Percentiles rank a stretch among this genome's conserved stretches.
phyloP scores from a whole-genome alignment of 2,797 vertebrate species.

The Labeo calbasu region DNA sequence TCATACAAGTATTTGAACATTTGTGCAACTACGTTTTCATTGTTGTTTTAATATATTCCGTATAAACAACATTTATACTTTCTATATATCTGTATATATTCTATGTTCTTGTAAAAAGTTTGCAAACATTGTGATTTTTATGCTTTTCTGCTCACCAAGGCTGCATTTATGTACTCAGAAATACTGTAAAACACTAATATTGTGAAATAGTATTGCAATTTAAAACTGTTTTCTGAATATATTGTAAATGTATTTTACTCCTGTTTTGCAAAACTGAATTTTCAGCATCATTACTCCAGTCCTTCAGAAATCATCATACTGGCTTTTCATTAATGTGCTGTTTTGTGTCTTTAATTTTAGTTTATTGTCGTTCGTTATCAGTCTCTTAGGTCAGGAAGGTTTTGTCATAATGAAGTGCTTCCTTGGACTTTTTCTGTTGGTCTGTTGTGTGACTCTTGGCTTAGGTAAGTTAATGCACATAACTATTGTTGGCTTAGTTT shows the following conservation, averaged over 20 bases:
- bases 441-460: constrained; percentile 59
- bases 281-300: background rate
- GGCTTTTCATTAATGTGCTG: background rate
- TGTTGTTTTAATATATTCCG: background rate
- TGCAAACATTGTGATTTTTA: background rate
- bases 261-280: background rate
- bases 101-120: background rate
- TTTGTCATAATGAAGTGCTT: constrained; percentile 62
- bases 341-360: background rate
- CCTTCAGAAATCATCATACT: background rate
- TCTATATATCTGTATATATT: background rate
- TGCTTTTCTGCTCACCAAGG: background rate
- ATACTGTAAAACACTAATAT: background rate
- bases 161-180: background rate
- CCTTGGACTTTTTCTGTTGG: constrained; percentile 64
- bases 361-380: constrained; percentile 8
- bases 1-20: background rate
- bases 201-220: background rate
- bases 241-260: background rate
- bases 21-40: background rate
- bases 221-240: background rate
- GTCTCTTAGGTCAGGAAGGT: constrained; percentile 23
- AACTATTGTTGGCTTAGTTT: background rate
- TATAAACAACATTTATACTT: background rate
- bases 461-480: constrained; percentile 64